phyloP scores from a whole-genome alignment of 2,113 vertebrate species.

The Mastomys natalensis region DNA sequence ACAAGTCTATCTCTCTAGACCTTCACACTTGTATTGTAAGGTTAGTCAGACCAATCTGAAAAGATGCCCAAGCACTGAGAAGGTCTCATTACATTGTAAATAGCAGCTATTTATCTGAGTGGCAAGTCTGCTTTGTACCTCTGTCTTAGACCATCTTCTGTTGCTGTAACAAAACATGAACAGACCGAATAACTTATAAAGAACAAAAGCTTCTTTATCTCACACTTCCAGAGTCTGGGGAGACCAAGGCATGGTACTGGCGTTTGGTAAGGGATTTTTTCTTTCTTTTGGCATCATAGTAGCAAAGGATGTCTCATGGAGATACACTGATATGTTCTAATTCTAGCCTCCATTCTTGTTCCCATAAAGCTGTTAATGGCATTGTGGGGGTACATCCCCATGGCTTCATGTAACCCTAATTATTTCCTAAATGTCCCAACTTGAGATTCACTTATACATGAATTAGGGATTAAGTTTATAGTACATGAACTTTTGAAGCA shows the following conservation, averaged over 20 bases:
- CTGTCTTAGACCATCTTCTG: neutral
- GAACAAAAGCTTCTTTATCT: neutral
- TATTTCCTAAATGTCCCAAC: neutral
- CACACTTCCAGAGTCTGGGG: neutral
- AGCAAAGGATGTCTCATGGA: neutral
- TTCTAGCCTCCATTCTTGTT: neutral
- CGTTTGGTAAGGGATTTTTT: neutral
- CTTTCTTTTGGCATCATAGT: neutral
- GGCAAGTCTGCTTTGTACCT: neutral
- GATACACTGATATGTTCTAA: neutral
- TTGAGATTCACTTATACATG: neutral
- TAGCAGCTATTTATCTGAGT: neutral
- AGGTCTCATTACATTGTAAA: neutral
- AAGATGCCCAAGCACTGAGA: rapidly evolving
- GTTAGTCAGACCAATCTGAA: neutral
- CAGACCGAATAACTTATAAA: neutral
- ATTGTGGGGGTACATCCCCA: too few species aligned
- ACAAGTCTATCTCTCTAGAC: neutral
- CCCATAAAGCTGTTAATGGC: neutral
- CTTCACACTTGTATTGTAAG: neutral
- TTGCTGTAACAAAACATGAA: neutral
- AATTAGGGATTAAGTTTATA: neutral
- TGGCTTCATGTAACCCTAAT: neutral
- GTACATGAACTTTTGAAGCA: neutral
- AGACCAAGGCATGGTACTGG: too few species aligned